Evolutionary conservation across 2,797 vertebrate genomes (phyloP), one percentile per base, ranked within the genome.

Genomic region (Luscinia megarhynchos): DNA sequence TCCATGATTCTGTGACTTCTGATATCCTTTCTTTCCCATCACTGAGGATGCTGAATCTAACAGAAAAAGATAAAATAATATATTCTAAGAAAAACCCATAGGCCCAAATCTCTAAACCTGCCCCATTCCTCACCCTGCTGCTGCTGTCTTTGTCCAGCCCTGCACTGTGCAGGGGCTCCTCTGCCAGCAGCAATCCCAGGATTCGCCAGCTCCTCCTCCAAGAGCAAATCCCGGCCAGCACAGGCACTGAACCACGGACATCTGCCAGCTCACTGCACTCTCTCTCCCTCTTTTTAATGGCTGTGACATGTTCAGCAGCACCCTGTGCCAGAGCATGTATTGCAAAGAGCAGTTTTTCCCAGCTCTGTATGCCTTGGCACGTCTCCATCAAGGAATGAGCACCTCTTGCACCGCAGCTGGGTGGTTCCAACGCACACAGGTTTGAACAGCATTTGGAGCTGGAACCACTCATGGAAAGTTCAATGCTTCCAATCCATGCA

Each of bases 381-480:
- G 24, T 66, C 46, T 91, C 84, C 94, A 78, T 88, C 84, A 63
- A 89, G 80, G 95, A 94, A 93, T 82, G 79, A 92, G 77, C 87
- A 87, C 90, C 83, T 75, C 55, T 93, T 43, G 20, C 62, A 50
- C 83, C 0, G 0, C 90, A 91, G 77, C 68, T 92, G 85, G 74
- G 59, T 51, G 64, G 32, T 48, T 93, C 6, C 1, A 72, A 24
- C 5, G 24, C 0, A 0, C 59, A 64, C 79, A 92, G 73, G 79
- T 87, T 75, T 94, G 70, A 94, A 80, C 77, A 80, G 66, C 40
- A 23, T 41, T 77, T 62, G 50, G 50, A 84, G 36, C 54, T 95
- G 93, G 87, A 92, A 84, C 22, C 80, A 59, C 43, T 79, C n/a
- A 5, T 62, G 90, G 90, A 94, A 96, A 93, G 73, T 95, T 95